phyloP scores from a whole-genome alignment of 2,888 invertebrate genomes.

The Leucozona laternaria region DNA sequence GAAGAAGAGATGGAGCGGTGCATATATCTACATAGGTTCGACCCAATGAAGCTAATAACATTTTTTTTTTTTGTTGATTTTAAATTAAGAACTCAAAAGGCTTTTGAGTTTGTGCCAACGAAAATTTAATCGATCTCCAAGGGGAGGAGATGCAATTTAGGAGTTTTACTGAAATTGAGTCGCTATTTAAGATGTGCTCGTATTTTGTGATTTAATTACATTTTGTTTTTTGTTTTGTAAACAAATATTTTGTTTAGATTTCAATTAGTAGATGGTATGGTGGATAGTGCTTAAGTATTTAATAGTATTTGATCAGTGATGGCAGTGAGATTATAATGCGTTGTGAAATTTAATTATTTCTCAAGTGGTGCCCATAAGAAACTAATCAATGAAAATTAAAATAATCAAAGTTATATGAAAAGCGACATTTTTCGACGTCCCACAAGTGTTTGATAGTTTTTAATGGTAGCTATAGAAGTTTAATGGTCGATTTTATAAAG shows the following conservation, averaged over 20 bases:
- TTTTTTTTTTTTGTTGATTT: slow-evolving; percentile 4
- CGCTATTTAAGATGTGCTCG: not conserved
- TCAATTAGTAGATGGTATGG: not conserved
- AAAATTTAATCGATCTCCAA: not conserved
- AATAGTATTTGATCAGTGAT: slow-evolving; percentile 13
- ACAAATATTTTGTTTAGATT: slow-evolving; percentile 8
- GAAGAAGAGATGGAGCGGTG: not conserved
- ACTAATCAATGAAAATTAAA: too few species aligned
- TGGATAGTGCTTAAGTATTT: slow-evolving; percentile 6
- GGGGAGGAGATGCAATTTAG: not conserved
- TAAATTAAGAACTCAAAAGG: not conserved
- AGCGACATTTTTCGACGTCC: too few species aligned
- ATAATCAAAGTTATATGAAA: too few species aligned
- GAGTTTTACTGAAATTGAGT: slow-evolving; percentile 9
- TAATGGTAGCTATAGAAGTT: too few species aligned
- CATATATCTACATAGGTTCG: not conserved
- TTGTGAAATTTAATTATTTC: slow-evolving; percentile 1
- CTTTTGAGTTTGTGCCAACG: slow-evolving; percentile 20
- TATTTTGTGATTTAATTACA: slow-evolving; percentile 7
- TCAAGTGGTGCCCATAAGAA: not conserved
- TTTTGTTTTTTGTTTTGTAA: not conserved
- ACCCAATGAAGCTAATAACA: slow-evolving; percentile 27
- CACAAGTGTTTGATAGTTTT: too few species aligned
- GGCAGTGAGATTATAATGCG: not conserved
- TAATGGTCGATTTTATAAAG: too few species aligned